Conservation (phyloP, 2,888 invertebrate species). For the Morinoia aosen region DNA sequence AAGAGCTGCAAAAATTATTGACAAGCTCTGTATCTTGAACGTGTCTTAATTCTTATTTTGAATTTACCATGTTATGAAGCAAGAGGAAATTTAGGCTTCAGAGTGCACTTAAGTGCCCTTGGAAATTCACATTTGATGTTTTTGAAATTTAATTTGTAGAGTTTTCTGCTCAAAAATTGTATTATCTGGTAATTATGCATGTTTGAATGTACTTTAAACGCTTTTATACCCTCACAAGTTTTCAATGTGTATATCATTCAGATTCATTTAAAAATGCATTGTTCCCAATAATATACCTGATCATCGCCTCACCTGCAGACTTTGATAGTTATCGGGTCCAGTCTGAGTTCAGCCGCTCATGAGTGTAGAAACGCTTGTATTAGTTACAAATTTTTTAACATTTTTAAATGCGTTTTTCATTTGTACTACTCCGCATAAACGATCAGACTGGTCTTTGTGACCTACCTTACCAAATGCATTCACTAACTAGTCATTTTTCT, state of each 20-base stretch:
- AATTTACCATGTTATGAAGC: background rate
- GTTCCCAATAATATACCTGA: background rate
- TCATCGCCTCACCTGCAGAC: background rate
- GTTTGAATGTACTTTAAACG: background rate
- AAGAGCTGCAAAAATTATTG: background rate
- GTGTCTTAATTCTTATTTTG: background rate
- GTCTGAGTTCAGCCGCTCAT: background rate
- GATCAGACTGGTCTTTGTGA: background rate
- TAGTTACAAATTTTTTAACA: background rate
- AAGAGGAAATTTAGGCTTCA: background rate
- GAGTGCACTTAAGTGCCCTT: background rate
- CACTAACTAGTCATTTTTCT: background rate
- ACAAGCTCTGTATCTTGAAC: background rate
- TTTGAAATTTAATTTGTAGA: background rate
- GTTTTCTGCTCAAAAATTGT: background rate
- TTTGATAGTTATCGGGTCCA: background rate
- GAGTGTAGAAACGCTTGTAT: background rate
- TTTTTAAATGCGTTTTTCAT: background rate
- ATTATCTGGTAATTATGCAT: background rate
- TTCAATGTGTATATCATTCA: background rate
- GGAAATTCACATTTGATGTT: background rate
- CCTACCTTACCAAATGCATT: background rate
- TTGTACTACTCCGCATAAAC: background rate
- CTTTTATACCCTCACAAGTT: background rate
- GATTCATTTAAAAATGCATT: background rate